Base-by-base conservation (phyloP, 1,140 invertebrate genomes). In the Thaumetopoea pityocampa region DNA sequence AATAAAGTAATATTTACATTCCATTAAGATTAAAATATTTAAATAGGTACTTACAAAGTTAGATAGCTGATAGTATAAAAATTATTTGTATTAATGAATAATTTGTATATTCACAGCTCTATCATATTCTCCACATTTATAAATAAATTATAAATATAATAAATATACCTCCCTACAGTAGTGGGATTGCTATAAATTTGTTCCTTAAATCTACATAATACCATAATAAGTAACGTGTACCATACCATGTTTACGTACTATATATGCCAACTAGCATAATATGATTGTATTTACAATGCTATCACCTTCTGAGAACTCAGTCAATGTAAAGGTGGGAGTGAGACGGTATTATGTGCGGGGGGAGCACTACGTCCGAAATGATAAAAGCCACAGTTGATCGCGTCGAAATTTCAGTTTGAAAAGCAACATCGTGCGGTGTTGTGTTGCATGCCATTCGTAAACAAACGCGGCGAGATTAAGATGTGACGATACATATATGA, bases 351-450 rank as follows among this genome's bases (percentile, higher is more conserved):
- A n/a, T 3, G 11, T 28, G 71, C 50, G 69, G 68, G 73, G 76
- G 66, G 68, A 67, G 59, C 40, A 56, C 29, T 23, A 22, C 46
- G 57, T 29, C 48, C 67, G 73, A 80, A 76, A 73, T 83, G 70
- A 80, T 83, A 83, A 80, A 83, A 83, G 65, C 79, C 79, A 83
- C 76, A 67, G 76, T 69, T 70, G 67, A 64, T 60, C 71, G 54
- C 49, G 44, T 64, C 66, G 56, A 66, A 73, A 79, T 76, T 69
- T 83, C 72, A 83, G 76, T 83, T 74, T 60, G 56, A 35, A 67
- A 65, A 62, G 52, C 61, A 58, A 63, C 59, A 49, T 52, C 52
- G 60, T 48, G 55, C 40, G 51, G 53, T 26, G 47, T 47, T 40
- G 46, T 52, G 50, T 59, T 50, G 63, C 36, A 47, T 37, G 51